These are phyloP conservation scores for Tenualosa ilisha DNA, from an alignment of 2,797 vertebrate genomes.

Conservation along the genomic window DNA sequence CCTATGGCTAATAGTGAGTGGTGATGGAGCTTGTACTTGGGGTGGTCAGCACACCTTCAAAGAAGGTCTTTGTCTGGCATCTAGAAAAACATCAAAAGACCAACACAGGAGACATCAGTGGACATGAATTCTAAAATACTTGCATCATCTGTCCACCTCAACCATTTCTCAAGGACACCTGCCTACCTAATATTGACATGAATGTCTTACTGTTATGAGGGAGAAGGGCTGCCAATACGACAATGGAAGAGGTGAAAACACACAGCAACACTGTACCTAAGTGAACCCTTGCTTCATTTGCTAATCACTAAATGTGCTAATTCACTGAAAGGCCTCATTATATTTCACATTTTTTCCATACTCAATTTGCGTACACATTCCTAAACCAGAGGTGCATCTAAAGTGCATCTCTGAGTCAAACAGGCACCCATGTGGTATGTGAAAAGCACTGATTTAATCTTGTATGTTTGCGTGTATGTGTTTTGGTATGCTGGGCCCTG, in stretches of 20 bases:
- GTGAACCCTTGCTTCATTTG: neutral
- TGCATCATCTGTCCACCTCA: neutral
- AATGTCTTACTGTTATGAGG: neutral
- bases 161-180: neutral
- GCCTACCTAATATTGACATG: neutral
- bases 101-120: neutral
- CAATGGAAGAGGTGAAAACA: neutral
- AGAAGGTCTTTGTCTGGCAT: conserved; percentile 23
- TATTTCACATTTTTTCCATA: too few relatives aligned
- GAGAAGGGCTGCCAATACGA: neutral
- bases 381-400: neutral
- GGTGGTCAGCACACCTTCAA: conserved; percentile 34
- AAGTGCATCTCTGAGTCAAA: neutral
- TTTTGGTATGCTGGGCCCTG: neutral
- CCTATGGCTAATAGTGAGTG: conserved; percentile 55
- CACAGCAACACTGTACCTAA: too few relatives aligned
- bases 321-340: neutral
- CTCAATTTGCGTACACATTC: neutral
- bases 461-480: neutral
- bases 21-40: conserved; percentile 53
- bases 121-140: neutral
- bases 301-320: neutral
- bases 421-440: neutral
- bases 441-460: conserved; percentile 8
- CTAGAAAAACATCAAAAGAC: neutral